Evolutionary conservation across 2,797 vertebrate species (phyloP), one percentile per base, ranked within the genome.

Genomic region (Smutsia gigantea): DNA sequence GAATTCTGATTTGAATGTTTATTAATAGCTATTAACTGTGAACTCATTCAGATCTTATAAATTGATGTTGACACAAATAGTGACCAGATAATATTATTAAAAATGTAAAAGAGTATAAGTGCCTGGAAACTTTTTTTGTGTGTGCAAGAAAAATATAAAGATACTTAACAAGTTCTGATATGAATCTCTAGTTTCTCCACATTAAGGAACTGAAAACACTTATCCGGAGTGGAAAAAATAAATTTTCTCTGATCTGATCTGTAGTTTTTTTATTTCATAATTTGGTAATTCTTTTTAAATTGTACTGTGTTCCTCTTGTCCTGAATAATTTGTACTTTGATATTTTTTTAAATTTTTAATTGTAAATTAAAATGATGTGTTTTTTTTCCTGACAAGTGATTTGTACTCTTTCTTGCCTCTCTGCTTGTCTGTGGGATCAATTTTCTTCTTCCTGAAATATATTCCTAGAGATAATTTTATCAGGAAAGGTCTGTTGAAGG

Each of bases 1-100:
- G 39, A 82, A 46, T 69, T 92, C 31, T 92, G 42, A 92, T 46
- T 88, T 91, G 31, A 91, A 68, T 91, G 27, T 13, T 85, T 72
- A 77, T 85, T 81, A 49, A 66, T 82, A 34, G 4, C 27, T 74
- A 42, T 12, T 29, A 81, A 64, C 17, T 69, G 64, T 42, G 63
- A 83, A 93, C 14, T 85, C 9, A 78, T 61, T 57, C n/a, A n/a
- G 17, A 42, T 94, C 29, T 68, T 51, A 66, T 53, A 53, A 94
- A 39, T 59, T 77, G 25, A 69, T 82, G 13, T 31, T 49, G 51
- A 89, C 19, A 89, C 31, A 82, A 93, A 71, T 34, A 10, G 34
- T 92, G 4, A 18, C 13, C 42, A 57, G 27, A 64, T 59, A 71
- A 95, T 85, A 57, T 1, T 93, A 5, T 75, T 66, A 5, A 94